Conservation (phyloP, 2,888 invertebrate genomes). For the Venusia cambrica region DNA sequence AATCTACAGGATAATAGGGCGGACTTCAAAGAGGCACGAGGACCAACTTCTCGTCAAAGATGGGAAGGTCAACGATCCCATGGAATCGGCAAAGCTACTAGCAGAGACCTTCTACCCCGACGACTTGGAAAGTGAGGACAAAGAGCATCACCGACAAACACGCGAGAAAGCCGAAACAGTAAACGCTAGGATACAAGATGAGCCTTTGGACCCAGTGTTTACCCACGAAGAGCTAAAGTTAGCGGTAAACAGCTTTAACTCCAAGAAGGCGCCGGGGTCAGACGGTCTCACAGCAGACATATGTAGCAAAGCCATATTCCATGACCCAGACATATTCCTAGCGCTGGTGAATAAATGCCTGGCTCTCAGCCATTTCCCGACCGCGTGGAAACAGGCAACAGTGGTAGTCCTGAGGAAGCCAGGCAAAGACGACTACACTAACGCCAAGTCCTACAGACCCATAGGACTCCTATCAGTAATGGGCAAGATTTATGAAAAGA, state of each 20-base stretch:
- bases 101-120: slow-evolving; percentile 20
- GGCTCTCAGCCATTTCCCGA: slow-evolving; percentile 22
- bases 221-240: slow-evolving; percentile 15
- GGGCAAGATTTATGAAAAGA: slow-evolving; percentile 18
- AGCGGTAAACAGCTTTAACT: slow-evolving; percentile 15
- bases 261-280: slow-evolving; percentile 26
- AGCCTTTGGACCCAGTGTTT: slow-evolving; percentile 24
- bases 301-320: slow-evolving; percentile 21
- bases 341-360: slow-evolving; percentile 24
- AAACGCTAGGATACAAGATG: slow-evolving; percentile 9
- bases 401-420: slow-evolving; percentile 6
- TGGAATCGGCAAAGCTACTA: slow-evolving; percentile 7
- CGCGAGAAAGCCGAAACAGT: slow-evolving; percentile 4
- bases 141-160: slow-evolving; percentile 5
- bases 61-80: background rate
- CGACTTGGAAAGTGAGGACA: slow-evolving; percentile 3
- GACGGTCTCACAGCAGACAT: slow-evolving; percentile 13
- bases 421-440: slow-evolving; percentile 3
- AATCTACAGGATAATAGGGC: slow-evolving; percentile 13
- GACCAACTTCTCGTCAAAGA: slow-evolving; percentile 4
- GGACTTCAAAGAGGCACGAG: slow-evolving; percentile 5
- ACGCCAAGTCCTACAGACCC: slow-evolving; percentile 27
- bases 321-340: slow-evolving; percentile 11
- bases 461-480: slow-evolving; percentile 30
- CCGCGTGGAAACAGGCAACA: slow-evolving; percentile 11